Evolutionary conservation across 2,113 vertebrate species (phyloP).

Genomic region (Agapornis roseicollis): DNA sequence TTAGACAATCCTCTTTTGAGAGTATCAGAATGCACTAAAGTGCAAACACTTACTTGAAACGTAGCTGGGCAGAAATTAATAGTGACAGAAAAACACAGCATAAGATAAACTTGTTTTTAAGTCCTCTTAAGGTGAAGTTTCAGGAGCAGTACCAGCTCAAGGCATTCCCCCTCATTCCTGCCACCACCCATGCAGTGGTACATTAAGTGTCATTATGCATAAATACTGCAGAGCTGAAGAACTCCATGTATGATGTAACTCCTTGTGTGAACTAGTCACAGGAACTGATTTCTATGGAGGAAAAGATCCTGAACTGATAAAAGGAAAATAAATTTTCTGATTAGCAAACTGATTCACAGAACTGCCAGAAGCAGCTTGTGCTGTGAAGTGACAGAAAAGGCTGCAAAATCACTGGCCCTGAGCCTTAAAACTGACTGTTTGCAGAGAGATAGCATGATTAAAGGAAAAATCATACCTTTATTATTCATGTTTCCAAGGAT

Average conservation of each 20-base stretch:
- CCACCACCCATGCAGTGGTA: not conserved
- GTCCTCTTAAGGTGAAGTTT: not conserved
- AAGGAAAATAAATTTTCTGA: not conserved
- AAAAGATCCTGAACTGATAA: not conserved
- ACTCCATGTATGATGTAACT: not conserved
- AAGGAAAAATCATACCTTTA: not conserved
- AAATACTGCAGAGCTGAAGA: not conserved
- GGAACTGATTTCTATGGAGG: not conserved
- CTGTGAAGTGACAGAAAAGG: not conserved
- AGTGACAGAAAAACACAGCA: not conserved
- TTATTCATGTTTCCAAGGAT: not conserved
- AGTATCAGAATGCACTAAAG: not conserved
- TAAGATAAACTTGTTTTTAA: not conserved
- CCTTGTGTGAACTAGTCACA: not conserved
- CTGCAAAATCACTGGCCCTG: not conserved
- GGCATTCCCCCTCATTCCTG: not conserved
- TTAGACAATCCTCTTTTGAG: not conserved
- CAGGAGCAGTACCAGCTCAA: not conserved
- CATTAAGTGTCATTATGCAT: not conserved
- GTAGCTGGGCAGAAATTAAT: not conserved
- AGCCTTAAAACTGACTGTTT: not conserved
- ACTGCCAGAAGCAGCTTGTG: not conserved
- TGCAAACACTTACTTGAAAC: not conserved
- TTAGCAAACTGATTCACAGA: not conserved
- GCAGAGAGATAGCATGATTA: not conserved